Base-by-base conservation (phyloP, 2,888 invertebrate species). In the Eupithecia dodoneata region DNA sequence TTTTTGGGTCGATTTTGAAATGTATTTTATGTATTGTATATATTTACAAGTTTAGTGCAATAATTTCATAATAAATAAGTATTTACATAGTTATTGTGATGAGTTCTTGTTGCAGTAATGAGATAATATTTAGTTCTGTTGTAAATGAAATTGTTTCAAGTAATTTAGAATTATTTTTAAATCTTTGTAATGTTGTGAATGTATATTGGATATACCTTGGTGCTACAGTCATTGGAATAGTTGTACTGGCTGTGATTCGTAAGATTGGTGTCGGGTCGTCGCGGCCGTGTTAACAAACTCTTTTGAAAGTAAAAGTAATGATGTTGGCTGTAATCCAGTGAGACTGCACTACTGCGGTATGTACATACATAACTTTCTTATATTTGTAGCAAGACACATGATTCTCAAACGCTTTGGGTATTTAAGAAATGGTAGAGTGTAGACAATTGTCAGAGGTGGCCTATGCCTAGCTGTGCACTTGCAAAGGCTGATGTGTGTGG, bases 41-140 rank as follows among this genome's bases (percentile, higher is more conserved):
- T 80, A 81, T 74, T 84, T 83, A 82, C 80, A 81, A 72, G 63
- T 63, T 30, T 63, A 4, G 74, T 83, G 79, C 82, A 82, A 75
- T 80, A 82, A 72, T 75, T 59, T 59, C 18, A 18, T 76, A 79
- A 79, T 70, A 77, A 63, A 7, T 78, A 78, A 59, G 71, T 80
- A 71, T 75, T 83, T 77, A 85, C 82, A 80, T 82, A 80, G 76
- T 77, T 74, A 84, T 88, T 91, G 94, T 94, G 86, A 95, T 95
- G 94, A 93, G 88, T 93, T 92, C 92, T 89, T 95, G 94, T 90
- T 95, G 94, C 82, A 92, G 94, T 80, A 92, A 93, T 86, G 94
- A 95, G 82, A 87, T 92, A 79, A 81, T 94, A 83, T 89, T 90
- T 83, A 92, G 90, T 90, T 91, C 94, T 80, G 94, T 92, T 79